These are phyloP conservation scores for Therioaphis trifolii DNA, from an alignment of 2,888 invertebrate species.

Conservation along the genomic window DNA sequence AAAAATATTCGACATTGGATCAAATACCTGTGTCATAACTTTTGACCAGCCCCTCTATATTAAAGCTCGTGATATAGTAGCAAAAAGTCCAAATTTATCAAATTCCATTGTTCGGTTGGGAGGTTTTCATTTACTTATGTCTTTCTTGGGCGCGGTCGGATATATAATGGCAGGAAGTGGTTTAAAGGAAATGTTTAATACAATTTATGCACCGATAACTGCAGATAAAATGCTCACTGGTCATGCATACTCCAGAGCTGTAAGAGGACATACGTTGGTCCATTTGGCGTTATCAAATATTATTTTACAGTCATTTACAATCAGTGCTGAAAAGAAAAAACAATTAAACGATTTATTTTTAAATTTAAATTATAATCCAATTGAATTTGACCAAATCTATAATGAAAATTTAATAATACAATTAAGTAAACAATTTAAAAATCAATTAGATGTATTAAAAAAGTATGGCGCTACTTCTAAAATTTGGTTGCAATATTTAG, in stretches of 20 bases:
- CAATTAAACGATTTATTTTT: neutral
- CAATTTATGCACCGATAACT: slow-evolving; percentile 67
- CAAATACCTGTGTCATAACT: slow-evolving; percentile 38
- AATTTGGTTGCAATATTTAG: slow-evolving; percentile 59
- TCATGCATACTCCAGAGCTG: slow-evolving; percentile 67
- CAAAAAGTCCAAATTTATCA: slow-evolving; percentile 8
- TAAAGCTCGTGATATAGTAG: neutral
- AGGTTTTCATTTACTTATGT: slow-evolving; percentile 68
- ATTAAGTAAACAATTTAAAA: slow-evolving; percentile 46
- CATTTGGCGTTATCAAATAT: slow-evolving; percentile 64
- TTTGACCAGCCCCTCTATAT: neutral
- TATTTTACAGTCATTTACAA: neutral
- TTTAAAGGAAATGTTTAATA: slow-evolving; percentile 67
- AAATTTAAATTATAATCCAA: neutral
- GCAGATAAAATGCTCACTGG: slow-evolving; percentile 67
- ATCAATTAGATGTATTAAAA: slow-evolving; percentile 6
- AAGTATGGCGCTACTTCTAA: too few species aligned
- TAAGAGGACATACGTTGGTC: slow-evolving; percentile 66
- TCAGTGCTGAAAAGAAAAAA: neutral
- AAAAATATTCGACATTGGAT: neutral
- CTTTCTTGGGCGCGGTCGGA: slow-evolving; percentile 68
- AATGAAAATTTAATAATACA: slow-evolving; percentile 50
- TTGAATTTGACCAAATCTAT: neutral
- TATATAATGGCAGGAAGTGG: too few species aligned
- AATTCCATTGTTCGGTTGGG: slow-evolving; percentile 66